These are phyloP conservation scores for Perccottus glenii DNA, from an alignment of 2,113 vertebrate species.

Conservation along the genomic window DNA sequence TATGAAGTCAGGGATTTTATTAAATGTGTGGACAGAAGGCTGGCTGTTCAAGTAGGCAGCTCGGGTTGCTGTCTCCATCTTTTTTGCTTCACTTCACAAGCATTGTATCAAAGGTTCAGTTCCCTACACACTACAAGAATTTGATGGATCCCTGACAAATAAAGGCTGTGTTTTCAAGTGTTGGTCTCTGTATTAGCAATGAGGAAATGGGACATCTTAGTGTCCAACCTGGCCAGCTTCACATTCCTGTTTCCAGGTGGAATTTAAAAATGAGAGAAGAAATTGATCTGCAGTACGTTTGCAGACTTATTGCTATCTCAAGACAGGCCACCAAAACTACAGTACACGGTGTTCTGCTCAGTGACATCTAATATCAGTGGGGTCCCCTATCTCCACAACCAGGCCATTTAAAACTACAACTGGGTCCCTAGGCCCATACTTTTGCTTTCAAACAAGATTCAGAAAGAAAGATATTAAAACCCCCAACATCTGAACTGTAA, in stretches of 20 bases:
- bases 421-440: neutral
- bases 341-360: conserved; percentile 21
- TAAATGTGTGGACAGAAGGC: conserved; percentile 40
- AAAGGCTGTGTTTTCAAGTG: conserved; percentile 1
- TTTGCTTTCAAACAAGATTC: too few species aligned
- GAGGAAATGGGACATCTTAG: conserved; percentile 20
- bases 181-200: neutral
- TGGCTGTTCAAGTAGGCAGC: conserved; percentile 31
- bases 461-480: too few species aligned
- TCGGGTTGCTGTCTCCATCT: conserved; percentile 45
- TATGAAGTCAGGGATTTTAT: conserved; percentile 34
- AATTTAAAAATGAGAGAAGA: conserved; percentile 47
- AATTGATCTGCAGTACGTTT: conserved; percentile 34
- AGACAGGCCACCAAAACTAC: conserved; percentile 8
- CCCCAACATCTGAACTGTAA: too few species aligned
- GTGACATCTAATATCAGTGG: conserved; percentile 23
- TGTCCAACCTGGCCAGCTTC: conserved; percentile 26
- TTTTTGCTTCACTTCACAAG: conserved; percentile 37
- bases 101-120: conserved; percentile 35
- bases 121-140: conserved; percentile 19
- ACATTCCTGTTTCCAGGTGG: conserved; percentile 16
- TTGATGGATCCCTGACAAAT: conserved; percentile 22
- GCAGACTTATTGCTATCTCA: conserved; percentile 43
- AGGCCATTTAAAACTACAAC: conserved; percentile 15
- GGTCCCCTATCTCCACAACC: conserved; percentile 8